phyloP scores from a whole-genome alignment of 92 coral and sea anemone genomes.

The Actinostola sp. region DNA sequence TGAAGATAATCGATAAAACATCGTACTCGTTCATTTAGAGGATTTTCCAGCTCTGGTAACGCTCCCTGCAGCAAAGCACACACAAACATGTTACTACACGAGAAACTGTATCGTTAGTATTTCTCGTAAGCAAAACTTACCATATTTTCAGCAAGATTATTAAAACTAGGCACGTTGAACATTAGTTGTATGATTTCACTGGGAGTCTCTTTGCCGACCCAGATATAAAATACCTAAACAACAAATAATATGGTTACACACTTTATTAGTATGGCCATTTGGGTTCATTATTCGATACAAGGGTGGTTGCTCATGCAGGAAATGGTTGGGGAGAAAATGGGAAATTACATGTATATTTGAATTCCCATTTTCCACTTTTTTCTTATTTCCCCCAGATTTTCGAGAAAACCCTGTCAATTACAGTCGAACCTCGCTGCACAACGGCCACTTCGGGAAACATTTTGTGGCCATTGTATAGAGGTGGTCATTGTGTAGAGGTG shows the following conservation, averaged over 20 bases:
- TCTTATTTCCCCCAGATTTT: too few relatives aligned
- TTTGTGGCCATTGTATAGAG: too few relatives aligned
- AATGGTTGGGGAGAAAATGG: too few relatives aligned
- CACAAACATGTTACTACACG: not conserved
- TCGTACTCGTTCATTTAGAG: constrained; percentile 79
- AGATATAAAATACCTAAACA: constrained; percentile 80
- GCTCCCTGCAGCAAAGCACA: constrained; percentile 66
- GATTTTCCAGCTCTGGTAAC: constrained; percentile 85
- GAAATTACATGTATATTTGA: too few relatives aligned
- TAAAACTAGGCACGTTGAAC: constrained; percentile 82
- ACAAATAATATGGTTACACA: not conserved
- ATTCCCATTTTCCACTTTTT: too few relatives aligned
- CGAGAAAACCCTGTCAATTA: too few relatives aligned
- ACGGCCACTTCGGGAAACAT: too few relatives aligned
- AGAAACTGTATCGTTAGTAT: not conserved
- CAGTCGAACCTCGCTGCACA: too few relatives aligned
- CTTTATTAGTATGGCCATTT: not conserved
- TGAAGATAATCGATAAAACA: constrained; percentile 83
- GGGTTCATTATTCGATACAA: too few relatives aligned
- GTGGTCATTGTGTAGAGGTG: too few relatives aligned
- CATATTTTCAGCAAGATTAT: constrained; percentile 90
- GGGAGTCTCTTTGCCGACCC: constrained; percentile 94
- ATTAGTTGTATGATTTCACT: constrained; percentile 79
- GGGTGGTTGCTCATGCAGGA: too few relatives aligned
- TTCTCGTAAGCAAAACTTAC: constrained; percentile 66